phyloP scores from a whole-genome alignment of 2,888 invertebrate genomes.

The Biston stratarius region DNA sequence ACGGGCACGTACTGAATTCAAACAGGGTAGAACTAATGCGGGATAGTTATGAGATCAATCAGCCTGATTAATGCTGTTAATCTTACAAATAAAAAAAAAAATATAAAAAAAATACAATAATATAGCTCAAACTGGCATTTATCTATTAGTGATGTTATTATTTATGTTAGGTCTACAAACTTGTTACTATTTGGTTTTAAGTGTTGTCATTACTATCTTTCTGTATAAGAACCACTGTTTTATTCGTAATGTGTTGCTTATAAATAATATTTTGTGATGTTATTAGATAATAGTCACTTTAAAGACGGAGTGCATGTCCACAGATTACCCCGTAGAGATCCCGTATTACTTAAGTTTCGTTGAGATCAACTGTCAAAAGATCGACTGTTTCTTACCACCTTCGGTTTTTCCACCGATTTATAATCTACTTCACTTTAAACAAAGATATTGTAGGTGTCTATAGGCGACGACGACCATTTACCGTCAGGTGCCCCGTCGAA shows the following conservation, averaged over 20 bases:
- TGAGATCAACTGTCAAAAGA: too few species aligned
- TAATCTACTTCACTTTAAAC: too few species aligned
- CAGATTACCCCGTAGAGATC: not conserved
- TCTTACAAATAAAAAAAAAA: too few species aligned
- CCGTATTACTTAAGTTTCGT: not conserved
- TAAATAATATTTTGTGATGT: not conserved
- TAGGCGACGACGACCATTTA: too few species aligned
- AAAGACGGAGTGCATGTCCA: not conserved
- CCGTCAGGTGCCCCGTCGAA: too few species aligned
- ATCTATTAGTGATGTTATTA: slow-evolving; percentile 5
- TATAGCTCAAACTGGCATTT: slow-evolving; percentile 17
- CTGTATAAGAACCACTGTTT: not conserved
- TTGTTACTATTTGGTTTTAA: not conserved
- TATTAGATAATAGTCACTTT: not conserved
- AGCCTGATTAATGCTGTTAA: too few species aligned
- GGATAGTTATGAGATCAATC: not conserved
- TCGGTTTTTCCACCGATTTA: too few species aligned
- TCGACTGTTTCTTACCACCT: too few species aligned
- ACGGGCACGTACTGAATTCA: not conserved
- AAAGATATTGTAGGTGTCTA: too few species aligned
- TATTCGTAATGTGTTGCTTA: not conserved
- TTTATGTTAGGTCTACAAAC: not conserved
- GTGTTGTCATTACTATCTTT: not conserved
- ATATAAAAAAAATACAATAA: not conserved
- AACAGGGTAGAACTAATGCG: slow-evolving; percentile 8